Evolutionary conservation across 2,113 vertebrate genomes (phyloP).

Genomic region (Aleadryas rufinucha): DNA sequence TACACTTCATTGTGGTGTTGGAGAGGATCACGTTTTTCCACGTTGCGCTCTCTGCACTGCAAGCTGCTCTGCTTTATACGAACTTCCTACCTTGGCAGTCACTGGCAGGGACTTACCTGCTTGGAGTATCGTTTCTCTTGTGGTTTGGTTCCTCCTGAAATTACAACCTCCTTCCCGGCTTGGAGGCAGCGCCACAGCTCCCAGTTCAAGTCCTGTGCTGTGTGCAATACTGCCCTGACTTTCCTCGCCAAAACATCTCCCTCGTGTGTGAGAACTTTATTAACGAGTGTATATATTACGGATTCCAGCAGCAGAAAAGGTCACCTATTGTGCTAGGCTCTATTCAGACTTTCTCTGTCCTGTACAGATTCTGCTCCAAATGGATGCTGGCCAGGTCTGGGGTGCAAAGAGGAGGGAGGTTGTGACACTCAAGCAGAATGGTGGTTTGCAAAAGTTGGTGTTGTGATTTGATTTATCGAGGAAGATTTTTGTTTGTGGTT

Average conservation of each 20-base stretch:
- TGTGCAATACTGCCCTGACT: neutral
- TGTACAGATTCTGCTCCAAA: neutral
- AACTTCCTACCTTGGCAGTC: neutral
- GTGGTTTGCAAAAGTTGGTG: neutral
- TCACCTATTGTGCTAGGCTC: constrained; percentile 17
- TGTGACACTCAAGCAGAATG: neutral
- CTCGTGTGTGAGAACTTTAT: constrained; percentile 27
- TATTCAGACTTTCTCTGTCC: constrained; percentile 13
- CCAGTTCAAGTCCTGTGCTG: neutral
- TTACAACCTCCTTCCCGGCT: neutral
- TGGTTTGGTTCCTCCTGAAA: constrained; percentile 20
- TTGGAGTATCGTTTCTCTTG: neutral
- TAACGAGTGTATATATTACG: neutral
- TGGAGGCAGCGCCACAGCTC: neutral
- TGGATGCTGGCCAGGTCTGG: neutral
- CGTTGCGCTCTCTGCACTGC: neutral
- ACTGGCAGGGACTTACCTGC: neutral
- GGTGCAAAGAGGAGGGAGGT: neutral
- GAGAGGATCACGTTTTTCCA: neutral
- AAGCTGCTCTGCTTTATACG: neutral
- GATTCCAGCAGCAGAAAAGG: constrained; percentile 29
- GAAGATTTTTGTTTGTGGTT: neutral
- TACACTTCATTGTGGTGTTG: neutral
- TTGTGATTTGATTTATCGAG: neutral
- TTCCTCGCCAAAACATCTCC: neutral